Evolutionary conservation across 2,797 vertebrate genomes (phyloP).

Genomic region (Stomatorhinus walkeri): DNA sequence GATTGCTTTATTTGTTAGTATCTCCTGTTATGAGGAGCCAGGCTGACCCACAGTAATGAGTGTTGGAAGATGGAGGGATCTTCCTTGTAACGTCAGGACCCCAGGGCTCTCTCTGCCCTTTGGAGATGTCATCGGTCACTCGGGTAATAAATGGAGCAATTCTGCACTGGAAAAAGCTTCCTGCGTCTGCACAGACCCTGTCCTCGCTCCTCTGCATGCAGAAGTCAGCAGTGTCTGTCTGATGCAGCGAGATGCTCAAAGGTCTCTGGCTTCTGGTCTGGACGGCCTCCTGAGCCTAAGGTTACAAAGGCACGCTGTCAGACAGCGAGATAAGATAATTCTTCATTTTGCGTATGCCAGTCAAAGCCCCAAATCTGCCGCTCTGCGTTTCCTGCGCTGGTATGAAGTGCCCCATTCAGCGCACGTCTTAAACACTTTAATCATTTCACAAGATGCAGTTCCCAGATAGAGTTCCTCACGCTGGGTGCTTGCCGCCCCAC

Average conservation of each 20-base stretch:
- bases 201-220: background rate
- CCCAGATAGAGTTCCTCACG: conserved; percentile 15
- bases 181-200: background rate
- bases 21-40: background rate
- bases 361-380: background rate
- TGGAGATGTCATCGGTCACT: background rate
- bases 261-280: background rate
- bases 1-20: background rate
- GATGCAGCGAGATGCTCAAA: conserved; percentile 15
- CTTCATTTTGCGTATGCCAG: background rate
- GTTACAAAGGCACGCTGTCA: conserved; percentile 18
- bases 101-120: background rate
- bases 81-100: background rate
- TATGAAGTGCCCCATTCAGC: conserved; percentile 19
- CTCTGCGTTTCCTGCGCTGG: background rate
- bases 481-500: background rate
- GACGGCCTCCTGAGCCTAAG: background rate
- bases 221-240: background rate
- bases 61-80: background rate
- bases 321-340: conserved; percentile 18
- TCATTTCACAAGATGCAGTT: conserved; percentile 20
- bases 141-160: background rate
- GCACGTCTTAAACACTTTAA: conserved; percentile 12
- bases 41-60: background rate
- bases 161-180: background rate